Conservation (phyloP, 2,113 vertebrate genomes). For the Dasyurus viverrinus region DNA sequence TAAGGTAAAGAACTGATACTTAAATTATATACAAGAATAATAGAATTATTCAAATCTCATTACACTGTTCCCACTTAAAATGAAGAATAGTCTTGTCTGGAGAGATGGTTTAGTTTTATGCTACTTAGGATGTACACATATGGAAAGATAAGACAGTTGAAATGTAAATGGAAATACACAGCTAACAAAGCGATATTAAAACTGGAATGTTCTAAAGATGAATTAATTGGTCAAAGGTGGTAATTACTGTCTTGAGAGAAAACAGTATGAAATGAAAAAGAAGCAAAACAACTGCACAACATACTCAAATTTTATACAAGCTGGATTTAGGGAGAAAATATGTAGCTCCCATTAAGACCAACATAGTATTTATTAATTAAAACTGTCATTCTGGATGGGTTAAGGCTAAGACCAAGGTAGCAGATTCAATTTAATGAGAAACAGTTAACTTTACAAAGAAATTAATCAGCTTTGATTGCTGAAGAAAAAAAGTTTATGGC, state of each 20-base stretch:
- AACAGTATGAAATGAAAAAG: neutral
- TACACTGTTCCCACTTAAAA: neutral
- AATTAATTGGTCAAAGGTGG: neutral
- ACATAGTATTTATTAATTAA: neutral
- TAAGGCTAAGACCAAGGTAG: neutral
- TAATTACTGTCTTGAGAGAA: neutral
- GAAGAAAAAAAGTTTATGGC: neutral
- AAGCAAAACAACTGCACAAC: neutral
- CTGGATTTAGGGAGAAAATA: neutral
- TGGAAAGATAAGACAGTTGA: slow-evolving; percentile 4
- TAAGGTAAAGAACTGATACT: slow-evolving; percentile 13
- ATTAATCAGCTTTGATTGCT: neutral
- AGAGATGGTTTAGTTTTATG: neutral
- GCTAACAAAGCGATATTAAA: slow-evolving; percentile 14
- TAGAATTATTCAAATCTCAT: slow-evolving; percentile 46
- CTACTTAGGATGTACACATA: slow-evolving; percentile 24
- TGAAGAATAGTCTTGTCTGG: neutral
- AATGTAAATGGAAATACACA: neutral
- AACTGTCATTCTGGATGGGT: neutral
- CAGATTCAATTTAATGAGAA: neutral
- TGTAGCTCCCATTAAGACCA: neutral
- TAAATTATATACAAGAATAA: slow-evolving; percentile 28
- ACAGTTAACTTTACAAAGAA: neutral
- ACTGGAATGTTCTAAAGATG: neutral
- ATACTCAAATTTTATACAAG: neutral